A percentile compares a stretch with the other conserved stretches of the same genome.
phyloP scores from a whole-genome alignment of 2,797 vertebrate species.

The Tragelaphus oryx region DNA sequence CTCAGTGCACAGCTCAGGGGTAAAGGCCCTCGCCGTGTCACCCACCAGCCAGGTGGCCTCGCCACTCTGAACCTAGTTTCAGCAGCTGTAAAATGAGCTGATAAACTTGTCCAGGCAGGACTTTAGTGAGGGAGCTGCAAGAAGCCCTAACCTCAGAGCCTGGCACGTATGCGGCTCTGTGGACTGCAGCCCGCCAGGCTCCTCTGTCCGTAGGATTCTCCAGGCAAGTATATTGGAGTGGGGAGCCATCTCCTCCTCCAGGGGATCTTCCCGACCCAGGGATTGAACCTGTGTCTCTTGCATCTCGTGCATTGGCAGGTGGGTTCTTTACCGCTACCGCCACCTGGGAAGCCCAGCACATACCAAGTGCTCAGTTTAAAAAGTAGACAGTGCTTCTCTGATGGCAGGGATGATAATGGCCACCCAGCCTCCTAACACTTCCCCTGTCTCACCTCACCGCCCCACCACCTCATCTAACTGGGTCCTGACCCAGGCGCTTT shows the following conservation, averaged over 20 bases:
- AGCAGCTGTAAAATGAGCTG: not conserved
- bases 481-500: not conserved
- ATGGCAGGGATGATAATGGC: not conserved
- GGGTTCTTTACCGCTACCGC: not conserved
- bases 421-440: not conserved
- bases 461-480: too few relatives aligned
- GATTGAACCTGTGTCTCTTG: not conserved
- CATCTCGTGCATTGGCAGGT: not conserved
- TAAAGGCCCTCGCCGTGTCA: not conserved
- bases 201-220: not conserved
- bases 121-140: not conserved
- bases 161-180: accelerated
- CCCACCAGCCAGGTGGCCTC: not conserved
- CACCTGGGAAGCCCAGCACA: not conserved
- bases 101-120: not conserved
- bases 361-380: not conserved
- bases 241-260: not conserved
- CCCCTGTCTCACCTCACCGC: not conserved
- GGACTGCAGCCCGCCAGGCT: not conserved
- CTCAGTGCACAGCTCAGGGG: not conserved
- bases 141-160: not conserved
- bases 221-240: not conserved
- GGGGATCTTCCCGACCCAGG: not conserved
- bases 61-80: not conserved
- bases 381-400: not conserved